These are phyloP conservation scores for Erebia aethiops DNA, from an alignment of 2,888 invertebrate genomes.

Conservation along the genomic window DNA sequence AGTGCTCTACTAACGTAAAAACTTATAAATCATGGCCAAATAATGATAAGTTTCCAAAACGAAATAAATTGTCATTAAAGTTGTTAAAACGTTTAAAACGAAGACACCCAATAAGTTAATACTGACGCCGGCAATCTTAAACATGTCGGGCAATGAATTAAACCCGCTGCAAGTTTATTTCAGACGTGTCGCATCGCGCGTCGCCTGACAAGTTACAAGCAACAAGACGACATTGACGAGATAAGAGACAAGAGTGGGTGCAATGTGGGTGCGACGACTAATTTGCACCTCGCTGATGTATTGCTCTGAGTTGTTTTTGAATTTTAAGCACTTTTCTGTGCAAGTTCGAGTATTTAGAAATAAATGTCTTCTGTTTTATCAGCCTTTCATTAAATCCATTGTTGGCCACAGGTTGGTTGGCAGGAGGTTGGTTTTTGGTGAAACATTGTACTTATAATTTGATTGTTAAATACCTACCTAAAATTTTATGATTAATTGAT, in stretches of 20 bases:
- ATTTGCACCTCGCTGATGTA: slow-evolving; percentile 39
- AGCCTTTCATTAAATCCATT: too few species aligned
- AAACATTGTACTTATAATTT: too few species aligned
- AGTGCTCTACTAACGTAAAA: too few species aligned
- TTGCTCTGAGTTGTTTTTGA: slow-evolving; percentile 18
- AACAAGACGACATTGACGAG: slow-evolving; percentile 16
- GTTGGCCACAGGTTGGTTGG: too few species aligned
- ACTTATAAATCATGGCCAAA: too few species aligned
- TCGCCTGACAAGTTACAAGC: not conserved
- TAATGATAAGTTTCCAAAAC: too few species aligned
- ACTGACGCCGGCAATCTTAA: slow-evolving; percentile 20
- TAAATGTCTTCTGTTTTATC: too few species aligned
- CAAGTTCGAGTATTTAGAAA: too few species aligned
- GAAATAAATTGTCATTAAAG: not conserved
- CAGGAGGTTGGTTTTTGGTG: too few species aligned
- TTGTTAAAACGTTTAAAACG: slow-evolving; percentile 4
- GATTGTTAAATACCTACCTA: too few species aligned
- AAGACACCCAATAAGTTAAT: slow-evolving; percentile 31
- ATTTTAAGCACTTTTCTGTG: too few species aligned
- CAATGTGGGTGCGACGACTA: slow-evolving; percentile 39
- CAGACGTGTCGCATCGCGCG: slow-evolving; percentile 9
- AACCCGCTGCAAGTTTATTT: slow-evolving; percentile 22
- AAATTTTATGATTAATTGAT: too few species aligned
- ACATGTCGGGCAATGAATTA: slow-evolving; percentile 25
- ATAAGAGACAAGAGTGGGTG: not conserved